Conservation (phyloP, 2,797 vertebrate genomes). For the Coccyzus lansbergi region DNA sequence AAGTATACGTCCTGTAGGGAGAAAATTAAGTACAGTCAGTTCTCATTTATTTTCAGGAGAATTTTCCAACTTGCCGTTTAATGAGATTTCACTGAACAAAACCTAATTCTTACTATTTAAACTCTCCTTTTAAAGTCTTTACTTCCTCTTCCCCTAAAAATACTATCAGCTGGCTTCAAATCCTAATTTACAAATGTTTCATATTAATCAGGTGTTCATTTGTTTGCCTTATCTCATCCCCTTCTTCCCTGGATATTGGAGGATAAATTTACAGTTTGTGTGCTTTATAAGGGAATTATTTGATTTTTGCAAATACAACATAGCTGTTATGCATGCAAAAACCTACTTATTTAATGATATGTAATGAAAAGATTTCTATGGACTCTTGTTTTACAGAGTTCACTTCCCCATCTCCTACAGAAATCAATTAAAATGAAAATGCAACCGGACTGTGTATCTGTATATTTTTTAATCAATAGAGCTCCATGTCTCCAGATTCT, state of each 20-base stretch:
- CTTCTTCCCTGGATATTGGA: conserved; percentile 32
- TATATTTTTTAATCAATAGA: conserved; percentile 69
- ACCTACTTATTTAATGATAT: conserved; percentile 25
- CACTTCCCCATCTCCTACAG: conserved; percentile 37
- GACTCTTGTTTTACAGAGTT: conserved; percentile 41
- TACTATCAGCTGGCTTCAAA: neutral
- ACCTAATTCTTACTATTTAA: neutral
- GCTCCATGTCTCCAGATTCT: conserved; percentile 67
- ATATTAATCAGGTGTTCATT: conserved; percentile 45
- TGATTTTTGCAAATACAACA: conserved; percentile 53
- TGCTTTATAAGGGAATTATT: conserved; percentile 44
- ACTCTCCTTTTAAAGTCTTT: neutral
- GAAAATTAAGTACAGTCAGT: neutral
- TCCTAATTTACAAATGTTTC: conserved; percentile 10
- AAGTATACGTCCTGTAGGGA: neutral
- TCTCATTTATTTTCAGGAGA: conserved; percentile 24
- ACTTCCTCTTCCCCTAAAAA: neutral
- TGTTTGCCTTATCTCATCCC: conserved; percentile 18
- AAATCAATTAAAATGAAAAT: conserved; percentile 74
- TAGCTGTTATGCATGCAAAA: conserved; percentile 43
- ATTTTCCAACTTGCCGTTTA: neutral
- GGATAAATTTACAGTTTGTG: conserved; percentile 52
- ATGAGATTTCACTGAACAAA: neutral
- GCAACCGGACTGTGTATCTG: conserved; percentile 49
- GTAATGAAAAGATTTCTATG: conserved; percentile 35